A percentile compares a stretch with the other conserved stretches of the same genome.
phyloP scores from a whole-genome alignment of 2,113 vertebrate species.

The Zosterops lateralis region DNA sequence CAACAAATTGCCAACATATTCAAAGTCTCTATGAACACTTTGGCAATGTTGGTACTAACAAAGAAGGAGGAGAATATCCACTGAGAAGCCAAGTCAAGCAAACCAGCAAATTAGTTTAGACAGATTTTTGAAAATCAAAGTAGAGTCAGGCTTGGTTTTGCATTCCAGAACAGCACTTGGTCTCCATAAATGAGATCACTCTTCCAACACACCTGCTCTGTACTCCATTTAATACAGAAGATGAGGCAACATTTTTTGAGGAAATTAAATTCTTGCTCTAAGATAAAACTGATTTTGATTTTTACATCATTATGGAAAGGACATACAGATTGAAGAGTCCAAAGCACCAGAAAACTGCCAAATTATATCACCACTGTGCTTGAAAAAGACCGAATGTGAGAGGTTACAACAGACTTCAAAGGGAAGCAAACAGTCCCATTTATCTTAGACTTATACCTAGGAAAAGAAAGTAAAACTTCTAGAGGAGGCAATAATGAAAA shows the following conservation, averaged over 20 bases:
- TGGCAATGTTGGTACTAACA: background rate
- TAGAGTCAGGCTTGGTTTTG: background rate
- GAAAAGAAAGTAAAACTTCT: background rate
- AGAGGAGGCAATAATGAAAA: background rate
- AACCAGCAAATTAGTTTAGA: background rate
- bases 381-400: background rate
- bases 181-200: background rate
- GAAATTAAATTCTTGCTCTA: background rate
- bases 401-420: background rate
- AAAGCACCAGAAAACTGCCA: background rate
- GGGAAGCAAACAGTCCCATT: background rate
- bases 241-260: background rate
- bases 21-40: background rate
- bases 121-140: background rate
- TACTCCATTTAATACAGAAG: background rate
- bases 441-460: background rate
- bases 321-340: background rate
- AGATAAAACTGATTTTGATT: conserved; percentile 6
- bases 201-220: background rate
- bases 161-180: background rate
- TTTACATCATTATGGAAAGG: background rate
- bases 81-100: background rate
- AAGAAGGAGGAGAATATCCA: background rate
- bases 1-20: background rate
- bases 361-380: background rate